Base-by-base conservation (phyloP, 2,797 vertebrate species). In the Phrynocephalus vlangalii region DNA sequence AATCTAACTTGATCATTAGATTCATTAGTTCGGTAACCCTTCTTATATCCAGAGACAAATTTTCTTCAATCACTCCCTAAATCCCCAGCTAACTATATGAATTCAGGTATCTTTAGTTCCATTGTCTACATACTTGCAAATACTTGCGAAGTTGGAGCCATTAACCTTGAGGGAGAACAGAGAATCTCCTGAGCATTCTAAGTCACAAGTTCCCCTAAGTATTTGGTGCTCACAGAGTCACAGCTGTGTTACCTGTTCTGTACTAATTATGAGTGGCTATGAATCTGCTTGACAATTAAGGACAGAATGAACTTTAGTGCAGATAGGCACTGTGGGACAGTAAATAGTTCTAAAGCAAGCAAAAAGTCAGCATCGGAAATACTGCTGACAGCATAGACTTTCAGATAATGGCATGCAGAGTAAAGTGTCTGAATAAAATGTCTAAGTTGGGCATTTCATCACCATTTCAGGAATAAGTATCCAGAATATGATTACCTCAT, bases 261-360 rank as follows among this genome's bases (percentile, higher is more conserved):
- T 89, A 78, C 91, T 95, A 93, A 95, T 95, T 95, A 95, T 93
- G 91, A 94, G 86, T 94, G 95, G 89, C 94, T 83, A 80, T 88
- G 90, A 95, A 93, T 95, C 87, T 91, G 87, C 89, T 92, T 95
- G 92, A 94, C 94, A 95, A 79, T 92, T 95, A 94, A 96, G 94
- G 92, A 89, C 94, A 91, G 63, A 67, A 63, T 94, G 94, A 96
- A 94, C 94, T 96, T 95, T 88, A 92, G 87, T 88, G 86, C 85
- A 90, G 88, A 92, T 94, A 38, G 90, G 90, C 90, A 76, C 78
- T 88, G 1, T 83, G 91, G 89, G 91, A 95, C 75, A 78, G 87
- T 72, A 92, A 91, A 86, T 24, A 85, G 66, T 92, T 93, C 88
- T 91, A 94, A 94, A 92, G 78, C 77, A 92, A 92, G 91, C 93